phyloP scores from a whole-genome alignment of 2,888 invertebrate genomes.

The Rhopalosiphum nymphaeae region DNA sequence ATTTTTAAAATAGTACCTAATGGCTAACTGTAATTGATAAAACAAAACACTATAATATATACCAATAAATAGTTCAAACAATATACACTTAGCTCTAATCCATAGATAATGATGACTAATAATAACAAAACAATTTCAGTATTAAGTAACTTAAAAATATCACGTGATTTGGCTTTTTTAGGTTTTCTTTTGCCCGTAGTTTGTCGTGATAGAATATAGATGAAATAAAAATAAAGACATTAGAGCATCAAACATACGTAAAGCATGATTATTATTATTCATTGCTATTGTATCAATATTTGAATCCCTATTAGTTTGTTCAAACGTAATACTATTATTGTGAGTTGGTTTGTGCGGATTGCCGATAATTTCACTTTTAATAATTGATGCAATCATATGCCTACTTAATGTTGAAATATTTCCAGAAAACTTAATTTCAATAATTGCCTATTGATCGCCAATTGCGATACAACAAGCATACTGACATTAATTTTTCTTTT shows the following conservation, averaged over 20 bases:
- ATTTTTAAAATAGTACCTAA: no score
- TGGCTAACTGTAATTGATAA: no score
- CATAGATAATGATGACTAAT: no score
- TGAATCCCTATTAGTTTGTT: background rate
- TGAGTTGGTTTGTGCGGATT: no score
- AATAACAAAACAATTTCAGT: no score
- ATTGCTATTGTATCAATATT: background rate
- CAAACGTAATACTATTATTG: background rate
- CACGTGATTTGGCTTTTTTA: background rate
- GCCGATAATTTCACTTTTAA: no score
- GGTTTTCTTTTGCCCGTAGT: background rate
- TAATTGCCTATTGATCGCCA: background rate
- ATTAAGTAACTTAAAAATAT: background rate
- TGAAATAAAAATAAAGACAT: constrained; percentile 1
- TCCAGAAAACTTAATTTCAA: background rate
- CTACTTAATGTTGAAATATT: background rate
- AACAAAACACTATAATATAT: no score
- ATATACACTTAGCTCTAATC: no score
- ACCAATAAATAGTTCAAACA: no score
- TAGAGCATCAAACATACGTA: background rate
- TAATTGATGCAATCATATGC: background rate
- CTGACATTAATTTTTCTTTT: no score
- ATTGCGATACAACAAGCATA: background rate
- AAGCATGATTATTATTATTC: no score
- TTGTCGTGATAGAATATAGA: background rate